A percentile compares a stretch with the other conserved stretches of the same genome.
phyloP scores from a whole-genome alignment of 2,113 vertebrate genomes.

The Pao palembangensis region DNA sequence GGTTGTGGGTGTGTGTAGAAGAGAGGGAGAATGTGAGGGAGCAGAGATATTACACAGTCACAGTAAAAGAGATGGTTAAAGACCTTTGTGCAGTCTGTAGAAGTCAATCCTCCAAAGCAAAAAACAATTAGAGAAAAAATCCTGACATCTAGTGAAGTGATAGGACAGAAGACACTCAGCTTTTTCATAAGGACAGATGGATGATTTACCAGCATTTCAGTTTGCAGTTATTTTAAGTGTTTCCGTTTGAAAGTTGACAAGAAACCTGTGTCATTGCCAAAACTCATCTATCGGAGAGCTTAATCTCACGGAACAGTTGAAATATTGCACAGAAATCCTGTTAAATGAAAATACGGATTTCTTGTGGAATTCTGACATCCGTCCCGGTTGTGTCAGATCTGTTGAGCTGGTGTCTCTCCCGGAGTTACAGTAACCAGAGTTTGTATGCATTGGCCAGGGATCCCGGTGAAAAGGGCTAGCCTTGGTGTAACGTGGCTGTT shows the following conservation, averaged over 20 bases:
- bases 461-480: conserved; percentile 34
- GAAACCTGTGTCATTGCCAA: too few species aligned
- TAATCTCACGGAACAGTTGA: background rate
- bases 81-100: too few species aligned
- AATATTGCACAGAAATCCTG: background rate
- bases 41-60: conserved; percentile 18
- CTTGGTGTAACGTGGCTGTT: conserved; percentile 42
- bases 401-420: conserved; percentile 34
- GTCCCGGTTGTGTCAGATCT: conserved; percentile 40
- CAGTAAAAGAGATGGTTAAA: conserved; percentile 22
- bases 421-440: conserved; percentile 48
- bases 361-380: conserved; percentile 39
- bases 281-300: too few species aligned
- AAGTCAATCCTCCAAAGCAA: too few species aligned
- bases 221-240: too few species aligned
- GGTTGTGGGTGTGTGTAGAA: conserved; percentile 7
- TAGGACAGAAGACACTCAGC: too few species aligned
- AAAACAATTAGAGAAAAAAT: too few species aligned
- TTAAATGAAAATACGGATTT: conserved; percentile 16
- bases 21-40: conserved; percentile 11
- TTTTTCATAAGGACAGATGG: too few species aligned
- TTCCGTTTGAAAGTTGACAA: too few species aligned
- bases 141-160: too few species aligned
- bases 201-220: too few species aligned
- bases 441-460: conserved; percentile 53